These are phyloP conservation scores for Oncorhynchus keta DNA, from an alignment of 2,113 vertebrate genomes.

Conservation along the genomic window DNA sequence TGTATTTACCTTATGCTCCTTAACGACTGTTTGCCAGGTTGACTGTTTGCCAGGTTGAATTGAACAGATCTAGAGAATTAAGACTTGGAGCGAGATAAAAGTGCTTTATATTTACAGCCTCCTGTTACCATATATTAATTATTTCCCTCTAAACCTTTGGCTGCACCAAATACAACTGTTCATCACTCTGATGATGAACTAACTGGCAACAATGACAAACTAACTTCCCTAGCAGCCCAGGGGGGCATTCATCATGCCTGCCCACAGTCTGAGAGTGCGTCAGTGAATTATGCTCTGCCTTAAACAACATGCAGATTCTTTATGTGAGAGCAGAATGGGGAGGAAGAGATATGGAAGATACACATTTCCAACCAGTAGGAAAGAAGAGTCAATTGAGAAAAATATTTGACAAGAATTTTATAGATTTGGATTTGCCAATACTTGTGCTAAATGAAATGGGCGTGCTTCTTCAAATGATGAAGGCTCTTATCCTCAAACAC, in stretches of 20 bases:
- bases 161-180: slow-evolving; percentile 62
- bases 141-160: slow-evolving; percentile 60
- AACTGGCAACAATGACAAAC: slow-evolving; percentile 33
- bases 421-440: too few species aligned
- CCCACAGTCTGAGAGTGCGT: neutral
- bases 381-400: too few species aligned
- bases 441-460: too few species aligned
- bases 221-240: slow-evolving; percentile 1
- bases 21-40: slow-evolving; percentile 19
- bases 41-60: slow-evolving; percentile 32
- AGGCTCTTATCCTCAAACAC: too few species aligned
- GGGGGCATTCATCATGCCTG: slow-evolving; percentile 5
- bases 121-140: slow-evolving; percentile 64
- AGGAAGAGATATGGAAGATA: too few species aligned
- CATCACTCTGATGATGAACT: slow-evolving; percentile 52
- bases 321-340: neutral
- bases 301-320: neutral
- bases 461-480: too few species aligned
- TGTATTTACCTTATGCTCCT: slow-evolving; percentile 19
- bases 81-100: slow-evolving; percentile 43
- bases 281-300: too few species aligned
- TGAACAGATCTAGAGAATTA: slow-evolving; percentile 20
- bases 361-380: too few species aligned
- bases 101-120: slow-evolving; percentile 52
- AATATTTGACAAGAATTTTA: too few species aligned